A percentile compares a stretch with the other conserved stretches of the same genome.
phyloP scores from a whole-genome alignment of 2,797 vertebrate species.

The Gadopsis bispinosus region DNA sequence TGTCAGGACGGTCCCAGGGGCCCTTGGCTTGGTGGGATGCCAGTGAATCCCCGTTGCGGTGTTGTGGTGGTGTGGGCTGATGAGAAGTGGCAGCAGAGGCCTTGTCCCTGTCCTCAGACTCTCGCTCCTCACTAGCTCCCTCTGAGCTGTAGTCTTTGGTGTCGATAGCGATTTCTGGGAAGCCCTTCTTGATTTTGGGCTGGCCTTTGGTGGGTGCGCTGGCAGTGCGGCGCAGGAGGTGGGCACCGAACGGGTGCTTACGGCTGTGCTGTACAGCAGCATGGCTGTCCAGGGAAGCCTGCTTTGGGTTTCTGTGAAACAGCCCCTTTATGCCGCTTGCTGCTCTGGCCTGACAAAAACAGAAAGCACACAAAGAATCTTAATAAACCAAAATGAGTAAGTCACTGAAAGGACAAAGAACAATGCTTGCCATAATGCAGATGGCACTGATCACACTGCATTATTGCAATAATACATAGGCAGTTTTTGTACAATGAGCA shows the following conservation, averaged over 20 bases:
- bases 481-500: slow-evolving; percentile 39
- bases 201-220: slow-evolving; percentile 97
- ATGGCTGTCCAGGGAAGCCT: slow-evolving; percentile 98
- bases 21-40: slow-evolving; percentile 65
- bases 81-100: slow-evolving; percentile 68
- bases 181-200: slow-evolving; percentile 91
- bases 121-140: slow-evolving; percentile 87
- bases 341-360: slow-evolving; percentile 89
- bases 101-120: slow-evolving; percentile 82
- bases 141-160: slow-evolving; percentile 90
- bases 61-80: slow-evolving; percentile 64
- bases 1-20: slow-evolving; percentile 79
- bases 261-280: slow-evolving; percentile 93
- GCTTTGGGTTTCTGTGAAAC: slow-evolving; percentile 99
- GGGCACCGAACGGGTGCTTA: slow-evolving; percentile 95
- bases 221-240: slow-evolving; percentile 94
- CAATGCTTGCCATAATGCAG: slow-evolving; percentile 33
- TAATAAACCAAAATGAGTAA: background rate
- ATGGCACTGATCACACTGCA: slow-evolving; percentile 19
- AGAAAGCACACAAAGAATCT: slow-evolving; percentile 28
- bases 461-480: slow-evolving; percentile 29
- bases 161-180: slow-evolving; percentile 90
- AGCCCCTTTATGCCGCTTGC: slow-evolving; percentile 97
- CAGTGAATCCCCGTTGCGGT: slow-evolving; percentile 62
- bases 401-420: background rate